A percentile compares a stretch with the other conserved stretches of the same genome.
phyloP scores from a whole-genome alignment of 2,888 invertebrate species.

The Diadegma fenestrale region DNA sequence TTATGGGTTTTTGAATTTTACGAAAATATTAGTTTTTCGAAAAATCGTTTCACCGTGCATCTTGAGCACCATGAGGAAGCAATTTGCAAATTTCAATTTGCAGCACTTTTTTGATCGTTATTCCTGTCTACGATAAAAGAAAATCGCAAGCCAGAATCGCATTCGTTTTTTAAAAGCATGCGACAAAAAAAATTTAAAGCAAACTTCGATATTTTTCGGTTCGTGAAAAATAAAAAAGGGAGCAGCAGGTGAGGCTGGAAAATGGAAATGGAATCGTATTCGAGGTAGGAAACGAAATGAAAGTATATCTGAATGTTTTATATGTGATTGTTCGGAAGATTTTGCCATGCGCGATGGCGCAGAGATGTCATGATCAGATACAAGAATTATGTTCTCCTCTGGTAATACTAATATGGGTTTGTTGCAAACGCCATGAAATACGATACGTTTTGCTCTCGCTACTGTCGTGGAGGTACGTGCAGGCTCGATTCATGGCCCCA shows the following conservation, averaged over 20 bases:
- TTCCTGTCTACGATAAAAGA: no score
- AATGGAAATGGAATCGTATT: constrained; percentile 9
- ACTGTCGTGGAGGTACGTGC: constrained; percentile 60
- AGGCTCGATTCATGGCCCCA: constrained; percentile 26
- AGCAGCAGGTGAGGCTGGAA: neutral
- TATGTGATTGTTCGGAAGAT: constrained; percentile 50
- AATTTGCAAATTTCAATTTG: no score
- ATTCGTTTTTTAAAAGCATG: neutral
- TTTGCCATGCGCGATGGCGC: constrained; percentile 32
- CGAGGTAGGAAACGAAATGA: neutral
- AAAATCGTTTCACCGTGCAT: no score
- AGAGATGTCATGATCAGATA: constrained; percentile 83
- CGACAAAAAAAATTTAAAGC: neutral
- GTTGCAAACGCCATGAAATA: constrained; percentile 71
- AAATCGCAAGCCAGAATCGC: neutral
- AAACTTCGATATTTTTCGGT: neutral
- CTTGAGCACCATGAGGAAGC: no score
- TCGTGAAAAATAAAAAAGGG: neutral
- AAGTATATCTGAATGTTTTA: constrained; percentile 18
- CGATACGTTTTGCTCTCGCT: constrained; percentile 75
- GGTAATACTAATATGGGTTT: constrained; percentile 10
- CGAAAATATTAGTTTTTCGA: no score
- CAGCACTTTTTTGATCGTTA: no score
- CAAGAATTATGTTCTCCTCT: constrained; percentile 74
- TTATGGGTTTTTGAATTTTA: no score